phyloP scores from a whole-genome alignment of 2,113 vertebrate species.

The Actenoides hombroni region DNA sequence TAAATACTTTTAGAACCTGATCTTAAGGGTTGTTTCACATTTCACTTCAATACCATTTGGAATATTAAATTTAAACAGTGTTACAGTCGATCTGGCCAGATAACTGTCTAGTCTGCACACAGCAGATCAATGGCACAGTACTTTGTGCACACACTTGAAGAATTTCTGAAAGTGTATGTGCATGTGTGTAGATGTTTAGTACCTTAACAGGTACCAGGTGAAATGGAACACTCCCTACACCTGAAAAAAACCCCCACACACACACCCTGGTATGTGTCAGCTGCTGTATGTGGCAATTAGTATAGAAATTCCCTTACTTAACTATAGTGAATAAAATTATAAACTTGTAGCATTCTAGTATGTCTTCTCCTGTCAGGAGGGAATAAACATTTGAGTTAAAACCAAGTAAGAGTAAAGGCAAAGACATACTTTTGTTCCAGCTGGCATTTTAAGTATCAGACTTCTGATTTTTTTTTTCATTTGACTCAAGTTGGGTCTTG shows the following conservation, averaged over 20 bases:
- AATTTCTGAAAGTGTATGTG: background rate
- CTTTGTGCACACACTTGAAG: background rate
- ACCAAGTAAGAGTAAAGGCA: background rate
- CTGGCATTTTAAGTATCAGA: background rate
- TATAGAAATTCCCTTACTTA: background rate
- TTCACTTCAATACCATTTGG: background rate
- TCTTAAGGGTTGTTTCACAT: background rate
- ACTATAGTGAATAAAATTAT: background rate
- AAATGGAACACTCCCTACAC: background rate
- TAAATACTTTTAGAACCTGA: background rate
- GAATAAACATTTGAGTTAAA: background rate
- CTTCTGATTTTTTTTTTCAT: background rate
- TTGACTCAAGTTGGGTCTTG: background rate
- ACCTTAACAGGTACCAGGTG: background rate
- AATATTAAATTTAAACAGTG: background rate
- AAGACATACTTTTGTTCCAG: background rate
- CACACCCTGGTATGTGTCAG: background rate
- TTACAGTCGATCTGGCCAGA: background rate
- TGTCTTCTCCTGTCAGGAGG: background rate
- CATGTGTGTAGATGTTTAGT: background rate
- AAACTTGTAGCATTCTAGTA: background rate
- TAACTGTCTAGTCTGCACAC: background rate
- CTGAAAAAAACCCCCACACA: rapidly evolving
- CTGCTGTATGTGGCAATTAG: background rate
- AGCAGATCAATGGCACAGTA: background rate